Conservation (phyloP, 2,113 vertebrate genomes). For the Pituophis catenifer region DNA sequence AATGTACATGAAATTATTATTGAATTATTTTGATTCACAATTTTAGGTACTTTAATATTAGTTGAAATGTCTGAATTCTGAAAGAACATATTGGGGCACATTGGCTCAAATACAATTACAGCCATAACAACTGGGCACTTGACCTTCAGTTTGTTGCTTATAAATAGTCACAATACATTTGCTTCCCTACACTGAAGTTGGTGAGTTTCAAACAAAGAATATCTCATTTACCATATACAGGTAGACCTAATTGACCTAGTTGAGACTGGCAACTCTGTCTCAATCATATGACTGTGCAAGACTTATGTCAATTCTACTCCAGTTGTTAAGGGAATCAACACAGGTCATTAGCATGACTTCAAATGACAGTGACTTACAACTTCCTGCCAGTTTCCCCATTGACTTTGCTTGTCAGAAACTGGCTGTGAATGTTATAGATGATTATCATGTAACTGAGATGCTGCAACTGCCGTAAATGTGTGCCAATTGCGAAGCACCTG, state of each 20-base stretch:
- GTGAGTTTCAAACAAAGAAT: background rate
- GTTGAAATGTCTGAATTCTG: background rate
- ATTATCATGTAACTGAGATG: background rate
- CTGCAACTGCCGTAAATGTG: background rate
- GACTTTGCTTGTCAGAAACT: background rate
- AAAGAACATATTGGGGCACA: background rate
- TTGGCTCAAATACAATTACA: background rate
- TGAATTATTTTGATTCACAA: slow-evolving; percentile 27
- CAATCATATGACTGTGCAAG: background rate
- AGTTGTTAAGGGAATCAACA: background rate
- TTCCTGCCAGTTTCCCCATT: background rate
- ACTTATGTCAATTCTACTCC: background rate
- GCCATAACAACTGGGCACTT: background rate
- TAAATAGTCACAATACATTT: background rate
- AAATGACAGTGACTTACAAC: background rate
- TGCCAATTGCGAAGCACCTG: background rate
- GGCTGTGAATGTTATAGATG: background rate
- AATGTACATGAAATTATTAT: background rate
- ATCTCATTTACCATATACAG: background rate
- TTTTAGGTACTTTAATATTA: background rate
- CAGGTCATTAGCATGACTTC: background rate
- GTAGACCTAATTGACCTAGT: background rate
- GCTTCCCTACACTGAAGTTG: background rate
- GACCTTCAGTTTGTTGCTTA: background rate
- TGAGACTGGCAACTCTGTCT: background rate